Evolutionary conservation across 2,797 vertebrate species (phyloP).

Genomic region (Chelidonichthys spinosus): DNA sequence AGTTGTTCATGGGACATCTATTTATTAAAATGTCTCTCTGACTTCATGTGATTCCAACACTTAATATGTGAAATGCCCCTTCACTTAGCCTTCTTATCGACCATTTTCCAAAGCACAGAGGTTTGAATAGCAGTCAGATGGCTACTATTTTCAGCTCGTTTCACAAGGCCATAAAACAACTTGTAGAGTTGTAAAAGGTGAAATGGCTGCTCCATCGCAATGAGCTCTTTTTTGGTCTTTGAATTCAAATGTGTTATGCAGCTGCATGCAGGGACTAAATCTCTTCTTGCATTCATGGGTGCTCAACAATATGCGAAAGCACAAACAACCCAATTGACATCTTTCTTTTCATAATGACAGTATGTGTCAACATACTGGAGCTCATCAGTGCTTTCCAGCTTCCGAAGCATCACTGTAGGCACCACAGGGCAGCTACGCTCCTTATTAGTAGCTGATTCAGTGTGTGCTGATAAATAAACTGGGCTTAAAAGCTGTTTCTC

Average conservation of each 20-base stretch:
- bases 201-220: not conserved
- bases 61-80: too few relatives aligned
- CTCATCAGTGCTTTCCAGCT: not conserved
- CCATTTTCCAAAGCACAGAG: not conserved
- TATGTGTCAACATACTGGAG: not conserved
- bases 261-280: not conserved
- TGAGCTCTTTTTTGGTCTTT: too few relatives aligned
- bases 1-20: too few relatives aligned
- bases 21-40: too few relatives aligned
- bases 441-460: too few relatives aligned
- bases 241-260: not conserved
- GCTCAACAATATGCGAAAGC: not conserved
- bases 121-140: not conserved
- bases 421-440: too few relatives aligned
- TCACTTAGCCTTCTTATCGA: not conserved
- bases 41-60: too few relatives aligned
- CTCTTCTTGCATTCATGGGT: not conserved
- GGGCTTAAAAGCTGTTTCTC: too few relatives aligned
- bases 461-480: too few relatives aligned
- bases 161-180: not conserved
- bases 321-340: too few relatives aligned
- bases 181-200: not conserved
- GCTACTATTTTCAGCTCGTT: not conserved
- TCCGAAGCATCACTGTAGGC: too few relatives aligned
- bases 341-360: not conserved